A percentile compares a stretch with the other conserved stretches of the same genome.
phyloP scores from a whole-genome alignment of 2,113 vertebrate species.

The Lota lota region DNA sequence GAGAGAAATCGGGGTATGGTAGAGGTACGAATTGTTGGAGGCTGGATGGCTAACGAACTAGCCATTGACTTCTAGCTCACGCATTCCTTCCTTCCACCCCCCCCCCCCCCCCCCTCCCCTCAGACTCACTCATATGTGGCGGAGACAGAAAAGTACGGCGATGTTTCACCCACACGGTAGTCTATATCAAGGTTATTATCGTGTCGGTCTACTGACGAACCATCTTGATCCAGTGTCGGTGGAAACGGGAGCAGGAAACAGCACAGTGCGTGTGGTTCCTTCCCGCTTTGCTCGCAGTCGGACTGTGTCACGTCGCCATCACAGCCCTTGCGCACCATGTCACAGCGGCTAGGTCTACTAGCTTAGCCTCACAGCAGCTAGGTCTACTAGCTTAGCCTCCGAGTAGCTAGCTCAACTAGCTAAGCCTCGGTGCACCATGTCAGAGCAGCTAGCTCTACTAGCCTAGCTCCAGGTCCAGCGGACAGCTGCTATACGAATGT shows the following conservation, averaged over 20 bases:
- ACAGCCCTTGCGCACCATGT: conserved; percentile 79
- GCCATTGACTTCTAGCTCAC: no score
- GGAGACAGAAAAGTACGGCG: conserved; percentile 4
- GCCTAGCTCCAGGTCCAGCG: no score
- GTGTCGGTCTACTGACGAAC: no score
- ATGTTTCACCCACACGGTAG: background rate
- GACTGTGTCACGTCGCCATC: conserved; percentile 82
- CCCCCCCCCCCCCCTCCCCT: conserved; percentile 37
- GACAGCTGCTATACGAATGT: no score
- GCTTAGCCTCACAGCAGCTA: conserved; percentile 52
- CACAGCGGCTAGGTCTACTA: conserved; percentile 47
- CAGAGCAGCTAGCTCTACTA: conserved; percentile 6
- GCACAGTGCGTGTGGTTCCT: conserved; percentile 24
- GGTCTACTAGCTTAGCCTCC: conserved; percentile 7
- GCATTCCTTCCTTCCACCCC: no score
- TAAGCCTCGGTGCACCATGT: background rate
- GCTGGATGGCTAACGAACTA: no score
- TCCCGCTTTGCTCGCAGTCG: conserved; percentile 77
- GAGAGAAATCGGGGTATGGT: conserved; percentile 50
- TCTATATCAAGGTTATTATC: no score
- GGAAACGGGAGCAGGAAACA: no score
- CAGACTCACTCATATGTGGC: conserved; percentile 45
- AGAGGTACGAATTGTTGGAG: background rate
- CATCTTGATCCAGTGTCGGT: no score
- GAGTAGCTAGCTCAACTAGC: no score